Evolutionary conservation across 2,888 invertebrate species (phyloP), one percentile per base, ranked within the genome.

Genomic region (Sisyra nigra): DNA sequence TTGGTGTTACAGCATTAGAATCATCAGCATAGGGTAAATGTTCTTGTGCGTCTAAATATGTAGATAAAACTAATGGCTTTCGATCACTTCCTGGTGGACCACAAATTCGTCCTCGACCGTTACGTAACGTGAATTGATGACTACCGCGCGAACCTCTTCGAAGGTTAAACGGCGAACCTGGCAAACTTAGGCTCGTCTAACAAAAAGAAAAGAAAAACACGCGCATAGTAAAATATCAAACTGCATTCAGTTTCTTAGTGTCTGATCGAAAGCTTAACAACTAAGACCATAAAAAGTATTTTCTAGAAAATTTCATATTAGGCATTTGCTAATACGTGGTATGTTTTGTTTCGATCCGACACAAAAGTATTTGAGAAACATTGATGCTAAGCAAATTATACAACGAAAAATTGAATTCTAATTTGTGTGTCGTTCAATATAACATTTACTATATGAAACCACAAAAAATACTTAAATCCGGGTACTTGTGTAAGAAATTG

Each of bases 11-110:
- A 50, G 93, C 94, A 59, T 89, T 89, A 49, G 93, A 93, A 67
- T 94, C 96, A 63, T 96, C 96, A 45, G 93, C 94, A 62, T 91
- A 96, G 46, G 94, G 94, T 58, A 96, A 74, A 65, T 92, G 91
- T 69, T 91, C 89, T 65, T 87, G 86, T 52, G 87, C 88, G 63
- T 88, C 93, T 64, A 92, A 74, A 70, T 92, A 92, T 52, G 92
- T 92, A 56, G 89, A 91, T 52, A 92, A 74, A 51, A 94, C 92
- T 57, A 93, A 72, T 39, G 93, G 93, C 62, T 92, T 92, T 51
- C 89, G 78, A 66, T 94, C 93, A 44, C 82, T 83, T 46, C 82
- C 83, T 43, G 85, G 82, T 47, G 83, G 80, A 48, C 74, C 74
- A 52, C 77, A 76, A 59, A 87, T 81, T 47, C 76, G 68, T 47